A percentile compares a stretch with the other conserved stretches of the same genome.
Evolutionary conservation across 2,797 vertebrate genomes (phyloP).

Genomic region (Chrysocyon brachyurus): DNA sequence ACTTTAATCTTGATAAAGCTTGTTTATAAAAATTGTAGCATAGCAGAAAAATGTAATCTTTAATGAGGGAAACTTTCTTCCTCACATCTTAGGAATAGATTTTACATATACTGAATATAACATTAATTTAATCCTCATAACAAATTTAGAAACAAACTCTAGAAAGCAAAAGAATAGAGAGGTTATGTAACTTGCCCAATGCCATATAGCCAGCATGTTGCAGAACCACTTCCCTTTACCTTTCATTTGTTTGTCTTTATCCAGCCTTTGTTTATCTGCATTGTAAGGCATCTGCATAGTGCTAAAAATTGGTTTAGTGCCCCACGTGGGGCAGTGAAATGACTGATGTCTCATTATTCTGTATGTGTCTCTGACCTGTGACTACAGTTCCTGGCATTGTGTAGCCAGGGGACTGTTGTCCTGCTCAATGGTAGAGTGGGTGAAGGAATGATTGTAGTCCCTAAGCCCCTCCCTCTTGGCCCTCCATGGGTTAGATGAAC

Average conservation of each 20-base stretch:
- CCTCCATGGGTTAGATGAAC: not conserved
- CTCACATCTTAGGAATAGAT: conserved; percentile 5
- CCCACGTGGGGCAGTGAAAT: not conserved
- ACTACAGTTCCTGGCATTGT: not conserved
- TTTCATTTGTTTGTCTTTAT: not conserved
- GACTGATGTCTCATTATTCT: not conserved
- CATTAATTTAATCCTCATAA: conserved; percentile 33
- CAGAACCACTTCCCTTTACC: not conserved
- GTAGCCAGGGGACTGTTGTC: not conserved
- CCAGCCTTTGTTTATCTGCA: not conserved
- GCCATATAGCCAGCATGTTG: not conserved
- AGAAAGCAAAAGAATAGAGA: not conserved
- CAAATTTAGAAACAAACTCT: conserved; percentile 25
- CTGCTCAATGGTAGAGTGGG: not conserved
- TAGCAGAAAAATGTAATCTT: conserved; percentile 43
- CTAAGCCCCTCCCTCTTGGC: not conserved
- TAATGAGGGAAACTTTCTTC: not conserved
- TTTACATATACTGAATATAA: not conserved
- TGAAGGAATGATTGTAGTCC: not conserved
- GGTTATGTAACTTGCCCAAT: not conserved
- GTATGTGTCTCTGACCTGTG: not conserved
- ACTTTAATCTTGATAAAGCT: conserved; percentile 53
- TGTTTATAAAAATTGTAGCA: conserved; percentile 40
- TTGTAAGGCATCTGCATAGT: not conserved
- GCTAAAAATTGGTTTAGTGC: not conserved